Conservation (phyloP, 2,888 invertebrate species). For the Epinotia ramella region DNA sequence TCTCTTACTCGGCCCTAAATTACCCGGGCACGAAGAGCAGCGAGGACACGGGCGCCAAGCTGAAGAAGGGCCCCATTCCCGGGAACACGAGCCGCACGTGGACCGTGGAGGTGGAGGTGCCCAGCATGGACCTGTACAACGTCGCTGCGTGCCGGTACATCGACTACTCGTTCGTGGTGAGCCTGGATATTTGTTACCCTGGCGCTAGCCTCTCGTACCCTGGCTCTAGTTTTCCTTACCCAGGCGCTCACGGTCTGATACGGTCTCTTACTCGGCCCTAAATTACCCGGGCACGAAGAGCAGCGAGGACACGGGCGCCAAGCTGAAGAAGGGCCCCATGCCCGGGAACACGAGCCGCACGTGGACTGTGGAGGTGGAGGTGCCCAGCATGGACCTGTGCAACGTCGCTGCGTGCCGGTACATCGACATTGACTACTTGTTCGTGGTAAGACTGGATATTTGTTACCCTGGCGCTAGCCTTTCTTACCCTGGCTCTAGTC, state of each 20-base stretch:
- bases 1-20: too few species aligned
- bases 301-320: slow-evolving; percentile 57
- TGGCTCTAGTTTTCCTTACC: too few species aligned
- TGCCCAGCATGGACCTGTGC: slow-evolving; percentile 89
- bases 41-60: slow-evolving; percentile 57
- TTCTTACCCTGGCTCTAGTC: too few species aligned
- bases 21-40: too few species aligned
- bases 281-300: too few species aligned
- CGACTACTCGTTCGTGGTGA: too few species aligned
- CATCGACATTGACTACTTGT: slow-evolving; percentile 88
- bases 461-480: too few species aligned
- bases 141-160: slow-evolving; percentile 88
- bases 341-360: slow-evolving; percentile 84
- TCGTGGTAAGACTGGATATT: slow-evolving; percentile 72
- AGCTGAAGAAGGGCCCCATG: slow-evolving; percentile 83
- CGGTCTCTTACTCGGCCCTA: too few species aligned
- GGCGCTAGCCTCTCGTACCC: too few species aligned
- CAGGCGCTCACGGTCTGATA: too few species aligned
- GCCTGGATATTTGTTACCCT: too few species aligned
- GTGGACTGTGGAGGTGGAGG: slow-evolving; percentile 87
- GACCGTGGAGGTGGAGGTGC: slow-evolving; percentile 87
- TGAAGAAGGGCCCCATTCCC: slow-evolving; percentile 84
- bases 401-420: slow-evolving; percentile 88
- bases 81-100: slow-evolving; percentile 86
- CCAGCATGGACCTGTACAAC: slow-evolving; percentile 89